These are phyloP conservation scores for Platichthys flesus DNA, from an alignment of 2,113 vertebrate genomes.

Conservation along the genomic window DNA sequence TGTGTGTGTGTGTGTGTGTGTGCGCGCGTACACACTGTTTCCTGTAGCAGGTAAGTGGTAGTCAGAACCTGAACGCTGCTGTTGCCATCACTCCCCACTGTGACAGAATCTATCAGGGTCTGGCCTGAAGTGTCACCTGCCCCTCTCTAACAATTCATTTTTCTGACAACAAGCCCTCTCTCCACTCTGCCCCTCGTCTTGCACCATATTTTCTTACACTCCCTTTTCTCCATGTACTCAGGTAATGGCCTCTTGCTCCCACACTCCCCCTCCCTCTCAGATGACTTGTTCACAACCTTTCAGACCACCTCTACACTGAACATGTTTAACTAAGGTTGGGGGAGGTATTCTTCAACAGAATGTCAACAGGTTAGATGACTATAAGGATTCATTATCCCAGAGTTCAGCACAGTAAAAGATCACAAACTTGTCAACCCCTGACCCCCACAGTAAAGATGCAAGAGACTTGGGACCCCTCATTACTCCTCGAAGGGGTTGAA, in stretches of 20 bases:
- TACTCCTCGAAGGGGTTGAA: too few relatives aligned
- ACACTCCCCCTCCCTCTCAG: neutral
- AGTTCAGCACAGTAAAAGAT: neutral
- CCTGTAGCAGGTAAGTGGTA: slow-evolving; percentile 46
- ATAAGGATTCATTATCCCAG: neutral
- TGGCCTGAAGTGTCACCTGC: slow-evolving; percentile 56
- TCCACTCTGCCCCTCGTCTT: slow-evolving; percentile 6
- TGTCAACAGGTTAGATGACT: neutral
- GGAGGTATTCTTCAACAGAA: neutral
- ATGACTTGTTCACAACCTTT: slow-evolving; percentile 10
- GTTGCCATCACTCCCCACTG: slow-evolving; percentile 54
- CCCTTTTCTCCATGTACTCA: slow-evolving; percentile 8
- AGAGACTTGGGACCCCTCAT: too few relatives aligned
- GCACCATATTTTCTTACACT: slow-evolving; percentile 24
- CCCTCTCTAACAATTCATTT: slow-evolving; percentile 56
- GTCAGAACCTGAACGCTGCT: slow-evolving; percentile 53
- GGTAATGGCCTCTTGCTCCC: slow-evolving; percentile 2
- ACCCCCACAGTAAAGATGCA: too few relatives aligned
- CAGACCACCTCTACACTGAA: slow-evolving; percentile 1
- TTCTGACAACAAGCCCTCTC: slow-evolving; percentile 45
- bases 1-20: slow-evolving; percentile 7
- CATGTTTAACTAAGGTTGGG: neutral
- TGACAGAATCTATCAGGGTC: slow-evolving; percentile 70
- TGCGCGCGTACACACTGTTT: slow-evolving; percentile 49
- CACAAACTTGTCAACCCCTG: neutral